phyloP scores from a whole-genome alignment of 2,797 vertebrate species.

The Avahi laniger region DNA sequence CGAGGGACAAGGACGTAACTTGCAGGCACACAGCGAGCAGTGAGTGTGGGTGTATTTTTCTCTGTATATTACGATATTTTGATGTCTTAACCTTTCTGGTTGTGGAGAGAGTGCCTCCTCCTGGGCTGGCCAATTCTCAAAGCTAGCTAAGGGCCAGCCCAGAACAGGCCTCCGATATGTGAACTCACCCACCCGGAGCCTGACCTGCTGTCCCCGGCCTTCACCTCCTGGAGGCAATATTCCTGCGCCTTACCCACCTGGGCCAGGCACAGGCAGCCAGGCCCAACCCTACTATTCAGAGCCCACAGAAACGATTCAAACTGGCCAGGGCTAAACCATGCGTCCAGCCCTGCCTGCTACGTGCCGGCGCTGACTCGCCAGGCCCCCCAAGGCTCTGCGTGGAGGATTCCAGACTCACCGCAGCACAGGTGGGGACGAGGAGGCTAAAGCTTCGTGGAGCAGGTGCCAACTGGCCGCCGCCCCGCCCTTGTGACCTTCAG shows the following conservation, averaged over 20 bases:
- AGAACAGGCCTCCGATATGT: neutral
- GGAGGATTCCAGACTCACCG: neutral
- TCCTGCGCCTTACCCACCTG: neutral
- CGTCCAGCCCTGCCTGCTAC: neutral
- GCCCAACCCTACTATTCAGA: neutral
- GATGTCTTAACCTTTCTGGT: neutral
- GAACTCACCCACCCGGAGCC: rapidly evolving
- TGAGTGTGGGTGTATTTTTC: neutral
- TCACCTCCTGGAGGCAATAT: neutral
- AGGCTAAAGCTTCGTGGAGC: neutral
- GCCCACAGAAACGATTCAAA: neutral
- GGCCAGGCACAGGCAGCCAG: neutral
- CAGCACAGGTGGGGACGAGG: too few relatives aligned
- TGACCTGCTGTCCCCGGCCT: rapidly evolving
- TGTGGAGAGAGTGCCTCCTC: neutral
- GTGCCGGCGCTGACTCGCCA: neutral
- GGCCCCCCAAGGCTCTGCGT: neutral
- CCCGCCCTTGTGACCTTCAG: neutral
- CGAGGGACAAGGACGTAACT: rapidly evolving
- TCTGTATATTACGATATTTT: neutral
- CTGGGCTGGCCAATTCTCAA: too few relatives aligned
- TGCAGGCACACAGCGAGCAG: neutral
- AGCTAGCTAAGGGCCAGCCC: neutral
- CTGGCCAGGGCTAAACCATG: too few relatives aligned
- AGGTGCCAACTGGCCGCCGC: neutral